Conservation (phyloP, 2,113 vertebrate species). For the Ceuthmochares aereus region DNA sequence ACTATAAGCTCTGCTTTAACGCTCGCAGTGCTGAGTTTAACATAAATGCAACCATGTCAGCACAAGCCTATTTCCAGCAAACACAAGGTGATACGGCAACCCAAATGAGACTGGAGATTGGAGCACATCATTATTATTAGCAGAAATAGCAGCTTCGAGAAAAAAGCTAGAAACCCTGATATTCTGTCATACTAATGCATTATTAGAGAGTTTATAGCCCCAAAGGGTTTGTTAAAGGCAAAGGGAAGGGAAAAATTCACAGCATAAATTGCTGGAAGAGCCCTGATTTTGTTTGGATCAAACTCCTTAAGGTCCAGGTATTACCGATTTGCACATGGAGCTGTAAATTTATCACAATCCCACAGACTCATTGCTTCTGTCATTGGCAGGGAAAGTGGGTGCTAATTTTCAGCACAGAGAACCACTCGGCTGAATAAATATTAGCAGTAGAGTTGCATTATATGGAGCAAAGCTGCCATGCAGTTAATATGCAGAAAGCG, state of each 20-base stretch:
- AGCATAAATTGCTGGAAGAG: not conserved
- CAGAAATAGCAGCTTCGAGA: not conserved
- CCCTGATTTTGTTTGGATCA: not conserved
- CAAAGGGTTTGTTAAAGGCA: not conserved
- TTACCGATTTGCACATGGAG: not conserved
- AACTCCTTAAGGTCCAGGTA: not conserved
- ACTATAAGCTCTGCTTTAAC: not conserved
- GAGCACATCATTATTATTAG: rapidly evolving
- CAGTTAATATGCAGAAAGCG: not conserved
- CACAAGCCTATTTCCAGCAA: not conserved
- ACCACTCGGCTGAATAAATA: not conserved
- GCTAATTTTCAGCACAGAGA: not conserved
- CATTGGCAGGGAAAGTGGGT: rapidly evolving
- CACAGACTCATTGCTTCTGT: not conserved
- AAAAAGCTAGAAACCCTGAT: not conserved
- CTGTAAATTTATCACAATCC: not conserved
- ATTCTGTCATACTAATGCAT: not conserved
- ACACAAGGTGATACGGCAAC: not conserved
- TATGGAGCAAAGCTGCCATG: not conserved
- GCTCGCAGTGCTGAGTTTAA: not conserved
- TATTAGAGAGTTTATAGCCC: not conserved
- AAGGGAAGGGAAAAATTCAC: not conserved
- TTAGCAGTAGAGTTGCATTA: no score
- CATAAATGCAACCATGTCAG: not conserved
- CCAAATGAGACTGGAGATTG: rapidly evolving